Percentiles rank a stretch among this genome's conserved stretches.
These are phyloP conservation scores for Nixonia krombeini DNA, from an alignment of 1,140 invertebrate species.

Conservation along the genomic window DNA sequence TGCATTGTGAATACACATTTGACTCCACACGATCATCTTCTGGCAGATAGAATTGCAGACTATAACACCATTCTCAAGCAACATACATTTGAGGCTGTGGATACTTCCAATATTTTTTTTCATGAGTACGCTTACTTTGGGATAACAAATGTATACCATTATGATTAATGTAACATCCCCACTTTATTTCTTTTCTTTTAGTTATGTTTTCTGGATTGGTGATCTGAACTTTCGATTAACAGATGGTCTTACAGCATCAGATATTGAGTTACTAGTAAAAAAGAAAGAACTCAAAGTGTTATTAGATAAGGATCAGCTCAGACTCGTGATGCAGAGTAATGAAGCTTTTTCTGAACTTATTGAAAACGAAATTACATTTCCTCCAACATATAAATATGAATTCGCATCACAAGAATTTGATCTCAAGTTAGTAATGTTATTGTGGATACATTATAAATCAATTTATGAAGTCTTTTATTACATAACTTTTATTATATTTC, in stretches of 20 bases:
- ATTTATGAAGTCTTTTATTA: too few relatives aligned
- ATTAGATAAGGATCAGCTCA: conserved; percentile 82
- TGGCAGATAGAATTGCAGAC: conserved; percentile 86
- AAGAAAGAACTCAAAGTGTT: conserved; percentile 78
- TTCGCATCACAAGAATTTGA: conserved; percentile 83
- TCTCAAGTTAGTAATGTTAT: conserved; percentile 82
- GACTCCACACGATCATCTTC: conserved; percentile 86
- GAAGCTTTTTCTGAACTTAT: conserved; percentile 86
- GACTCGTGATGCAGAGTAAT: conserved; percentile 76
- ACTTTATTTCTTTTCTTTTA: conserved; percentile 68
- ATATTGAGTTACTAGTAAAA: conserved; percentile 78
- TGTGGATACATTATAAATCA: too few relatives aligned
- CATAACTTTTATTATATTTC: too few relatives aligned
- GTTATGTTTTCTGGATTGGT: conserved; percentile 96
- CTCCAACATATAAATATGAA: conserved; percentile 92
- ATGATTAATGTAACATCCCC: conserved; percentile 1
- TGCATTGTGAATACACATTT: conserved; percentile 92
- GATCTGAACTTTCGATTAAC: conserved; percentile 92
- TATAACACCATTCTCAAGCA: conserved; percentile 86
- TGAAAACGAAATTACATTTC: conserved; percentile 82
- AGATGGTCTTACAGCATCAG: conserved; percentile 75
- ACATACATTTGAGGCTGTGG: conserved; percentile 79
- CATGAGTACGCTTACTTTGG: conserved; percentile 94
- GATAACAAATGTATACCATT: conserved; percentile 28
- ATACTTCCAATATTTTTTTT: conserved; percentile 87